phyloP scores from a whole-genome alignment of 2,888 invertebrate species.

The Tetragonula carbonaria region DNA sequence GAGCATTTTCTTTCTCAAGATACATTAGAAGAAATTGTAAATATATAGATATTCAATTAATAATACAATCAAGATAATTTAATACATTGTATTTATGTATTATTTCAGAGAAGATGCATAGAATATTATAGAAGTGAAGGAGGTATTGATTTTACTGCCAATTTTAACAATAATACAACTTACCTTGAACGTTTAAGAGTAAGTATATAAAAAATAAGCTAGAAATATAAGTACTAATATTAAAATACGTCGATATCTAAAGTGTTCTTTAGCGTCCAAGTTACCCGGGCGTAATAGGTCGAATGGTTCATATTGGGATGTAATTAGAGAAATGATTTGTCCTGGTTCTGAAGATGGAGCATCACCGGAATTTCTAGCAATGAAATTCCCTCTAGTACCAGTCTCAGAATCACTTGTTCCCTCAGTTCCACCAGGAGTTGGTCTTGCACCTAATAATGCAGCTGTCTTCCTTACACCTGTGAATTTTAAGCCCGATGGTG shows the following conservation, averaged over 20 bases:
- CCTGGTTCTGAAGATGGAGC: conserved; percentile 88
- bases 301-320: conserved; percentile 91
- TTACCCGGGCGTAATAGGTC: conserved; percentile 91
- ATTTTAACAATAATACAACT: conserved; percentile 89
- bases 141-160: conserved; percentile 89
- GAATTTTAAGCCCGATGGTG: conserved; percentile 79
- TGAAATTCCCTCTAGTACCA: conserved; percentile 88
- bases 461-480: conserved; percentile 89
- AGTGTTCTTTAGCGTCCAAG: conserved; percentile 90
- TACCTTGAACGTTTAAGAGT: conserved; percentile 94
- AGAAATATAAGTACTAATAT: not conserved
- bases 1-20: conserved; percentile 93
- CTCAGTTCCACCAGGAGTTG: conserved; percentile 81
- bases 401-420: conserved; percentile 91
- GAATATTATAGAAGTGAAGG: conserved; percentile 92
- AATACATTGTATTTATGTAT: conserved; percentile 24
- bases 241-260: conserved; percentile 38
- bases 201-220: conserved; percentile 50
- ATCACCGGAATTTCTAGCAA: conserved; percentile 87
- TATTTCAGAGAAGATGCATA: conserved; percentile 88
- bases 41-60: conserved; percentile 49
- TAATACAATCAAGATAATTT: not conserved
- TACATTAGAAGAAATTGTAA: conserved; percentile 92
- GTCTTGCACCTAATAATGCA: conserved; percentile 89
- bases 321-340: conserved; percentile 90